Evolutionary conservation across 2,888 invertebrate genomes (phyloP).

Genomic region (Cyclophora albipunctata): DNA sequence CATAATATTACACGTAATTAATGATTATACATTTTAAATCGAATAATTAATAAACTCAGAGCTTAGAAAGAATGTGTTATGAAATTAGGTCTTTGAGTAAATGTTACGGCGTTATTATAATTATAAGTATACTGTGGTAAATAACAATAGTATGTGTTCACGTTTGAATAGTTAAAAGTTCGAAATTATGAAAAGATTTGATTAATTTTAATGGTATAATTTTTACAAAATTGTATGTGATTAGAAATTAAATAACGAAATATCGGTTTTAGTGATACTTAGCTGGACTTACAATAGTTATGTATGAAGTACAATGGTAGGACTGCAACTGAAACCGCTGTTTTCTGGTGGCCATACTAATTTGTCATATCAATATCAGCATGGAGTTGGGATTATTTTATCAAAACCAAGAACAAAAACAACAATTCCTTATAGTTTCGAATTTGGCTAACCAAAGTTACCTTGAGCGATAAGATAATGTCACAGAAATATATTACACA

Average conservation of each 20-base stretch:
- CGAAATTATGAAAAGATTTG: slow-evolving; percentile 13
- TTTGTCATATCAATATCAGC: no score
- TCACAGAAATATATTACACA: no score
- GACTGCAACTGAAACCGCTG: no score
- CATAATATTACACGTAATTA: slow-evolving; percentile 29
- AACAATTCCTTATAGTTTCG: no score
- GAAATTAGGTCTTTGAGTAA: slow-evolving; percentile 21
- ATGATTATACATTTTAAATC: slow-evolving; percentile 18
- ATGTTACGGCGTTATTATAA: slow-evolving; percentile 35
- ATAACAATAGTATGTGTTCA: slow-evolving; percentile 44
- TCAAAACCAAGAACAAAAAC: no score
- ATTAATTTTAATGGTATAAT: slow-evolving; percentile 10
- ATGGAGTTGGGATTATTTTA: no score
- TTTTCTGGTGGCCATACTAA: neutral
- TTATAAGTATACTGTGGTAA: slow-evolving; percentile 23
- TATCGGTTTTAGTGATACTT: no score
- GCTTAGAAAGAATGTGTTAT: slow-evolving; percentile 41
- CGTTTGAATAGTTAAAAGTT: slow-evolving; percentile 33
- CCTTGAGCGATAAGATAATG: no score
- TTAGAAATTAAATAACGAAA: no score
- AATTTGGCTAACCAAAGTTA: no score
- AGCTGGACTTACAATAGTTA: slow-evolving; percentile 1
- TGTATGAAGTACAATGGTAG: slow-evolving; percentile 8
- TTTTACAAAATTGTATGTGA: no score
- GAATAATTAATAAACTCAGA: slow-evolving; percentile 45